phyloP scores from a whole-genome alignment of 2,797 vertebrate genomes.

The Bryconaethiops microstoma region DNA sequence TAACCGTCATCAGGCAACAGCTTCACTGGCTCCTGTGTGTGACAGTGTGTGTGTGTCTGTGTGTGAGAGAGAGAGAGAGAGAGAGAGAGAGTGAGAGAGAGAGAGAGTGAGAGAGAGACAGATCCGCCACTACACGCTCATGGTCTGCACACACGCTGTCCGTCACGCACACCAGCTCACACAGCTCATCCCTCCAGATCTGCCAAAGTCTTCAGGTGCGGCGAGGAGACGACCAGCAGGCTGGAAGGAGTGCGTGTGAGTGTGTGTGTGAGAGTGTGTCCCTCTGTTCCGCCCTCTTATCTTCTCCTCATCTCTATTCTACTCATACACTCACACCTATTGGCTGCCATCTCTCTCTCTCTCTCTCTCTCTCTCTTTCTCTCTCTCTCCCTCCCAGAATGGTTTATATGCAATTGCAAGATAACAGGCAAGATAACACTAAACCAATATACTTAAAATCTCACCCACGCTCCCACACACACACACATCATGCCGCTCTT shows the following conservation, averaged over 20 bases:
- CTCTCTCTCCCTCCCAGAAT: not conserved
- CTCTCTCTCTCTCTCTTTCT: conserved; percentile 2
- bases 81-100: not conserved
- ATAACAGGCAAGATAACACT: not conserved
- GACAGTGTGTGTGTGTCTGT: not conserved
- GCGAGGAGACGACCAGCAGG: too few relatives aligned
- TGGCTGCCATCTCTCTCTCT: conserved; percentile 39
- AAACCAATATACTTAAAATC: not conserved
- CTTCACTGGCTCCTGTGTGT: conserved; percentile 64
- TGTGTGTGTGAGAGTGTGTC: not conserved
- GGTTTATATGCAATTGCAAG: not conserved
- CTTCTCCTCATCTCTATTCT: conserved; percentile 44
- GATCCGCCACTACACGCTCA: conserved; percentile 16
- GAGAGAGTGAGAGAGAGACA: not conserved
- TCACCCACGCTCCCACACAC: not conserved
- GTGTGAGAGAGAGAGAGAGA: not conserved
- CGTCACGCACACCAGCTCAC: conserved; percentile 4
- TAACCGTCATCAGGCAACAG: conserved; percentile 81
- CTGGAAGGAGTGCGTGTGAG: too few relatives aligned
- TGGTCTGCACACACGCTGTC: conserved; percentile 15
- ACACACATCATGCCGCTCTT: too few relatives aligned
- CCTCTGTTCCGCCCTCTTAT: conserved; percentile 36
- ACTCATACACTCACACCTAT: conserved; percentile 30
- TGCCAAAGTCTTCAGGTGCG: not conserved
- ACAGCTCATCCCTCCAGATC: not conserved